Base-by-base conservation (phyloP, 92 coral and sea anemone species). In the Metridium senile region DNA sequence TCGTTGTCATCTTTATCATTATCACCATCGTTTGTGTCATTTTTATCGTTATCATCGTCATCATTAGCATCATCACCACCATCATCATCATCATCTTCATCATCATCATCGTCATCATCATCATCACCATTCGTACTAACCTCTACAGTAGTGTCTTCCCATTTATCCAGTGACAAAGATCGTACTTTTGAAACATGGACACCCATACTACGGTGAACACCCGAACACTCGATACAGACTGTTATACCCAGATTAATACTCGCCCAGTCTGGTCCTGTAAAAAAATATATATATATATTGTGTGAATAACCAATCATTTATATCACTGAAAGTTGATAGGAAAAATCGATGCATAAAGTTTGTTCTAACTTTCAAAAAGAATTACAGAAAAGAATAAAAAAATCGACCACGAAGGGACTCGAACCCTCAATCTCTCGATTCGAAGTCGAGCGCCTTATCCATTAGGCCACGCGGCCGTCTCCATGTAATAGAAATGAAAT, bases 261-360 rank as follows among this genome's bases (percentile, higher is more conserved):
- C 33, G 99, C 96, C 99, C 99, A 96, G 87, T 96, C 99, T 27
- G 99, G 99, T 32, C 99, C 99, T 96, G 78, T 6, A 39, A 39
- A 16, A 31, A 19, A 2, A 20, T 22, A 58, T 58, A 74, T 17
- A 20, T 7, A 58, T 9, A 28, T 2, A 8, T 8, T 45, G 17
- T 8, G 52, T 8, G 52, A 45, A 17, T 8, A 17, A 45, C 52
- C 52, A 45, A n/a, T n/a, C n/a, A n/a, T n/a, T n/a, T n/a, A n/a
- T n/a, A n/a, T n/a, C n/a, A n/a, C n/a, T n/a, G n/a, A n/a, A n/a
- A n/a, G n/a, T n/a, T n/a, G n/a, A n/a, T n/a, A n/a, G n/a, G n/a
- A n/a, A n/a, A n/a, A n/a, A n/a, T n/a, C n/a, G n/a, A n/a, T n/a
- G n/a, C n/a, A n/a, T n/a, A n/a, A n/a, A n/a, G n/a, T n/a, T n/a